Evolutionary conservation across 2,888 invertebrate genomes (phyloP), one percentile per base, ranked within the genome.

Genomic region (Rhagophthalmus giganteus): DNA sequence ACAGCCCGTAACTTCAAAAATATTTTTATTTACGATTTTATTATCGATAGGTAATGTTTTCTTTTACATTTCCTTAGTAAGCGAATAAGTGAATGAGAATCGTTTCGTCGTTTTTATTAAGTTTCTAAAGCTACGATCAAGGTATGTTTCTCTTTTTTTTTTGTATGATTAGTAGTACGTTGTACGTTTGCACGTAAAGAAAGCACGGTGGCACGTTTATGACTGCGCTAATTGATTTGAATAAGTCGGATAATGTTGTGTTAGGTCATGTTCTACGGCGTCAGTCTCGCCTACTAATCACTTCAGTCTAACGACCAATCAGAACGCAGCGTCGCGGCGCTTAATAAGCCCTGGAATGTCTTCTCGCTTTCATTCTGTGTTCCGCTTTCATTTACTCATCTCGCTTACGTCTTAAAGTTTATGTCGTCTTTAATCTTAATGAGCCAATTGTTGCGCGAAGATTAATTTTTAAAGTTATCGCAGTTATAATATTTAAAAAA

Each of bases 261-360:
- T 58, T 58, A 67, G 69, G 70, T 69, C 69, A 60, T 60, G 69
- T 54, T 20, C 20, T 55, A 58, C 59, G 61, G 54, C 59, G 62
- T 54, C 61, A 57, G 57, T 51, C 60, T 62, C 58, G 57, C 58
- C 60, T 61, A 61, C 63, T 64, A 64, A 64, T 64, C 63, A 64
- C 63, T 57, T 54, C 56, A 44, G 49, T 51, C 58, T 63, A 63
- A 63, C 63, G 61, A 63, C 63, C 63, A 64, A 64, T 64, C 62
- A 62, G 61, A 61, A 51, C 54, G 55, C 56, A 55, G 63, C 62
- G 65, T 59, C 62, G 61, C 70, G 67, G 66, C 60, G 58, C 61
- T 61, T 67, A 67, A 67, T 66, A 64, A 67, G 61, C 61, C 59
- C 57, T 53, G 63, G 60, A 65, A 63, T 62, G 63, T 65, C 64